Conservation (phyloP, 1,140 invertebrate species). For the Drosophila insularis region DNA sequence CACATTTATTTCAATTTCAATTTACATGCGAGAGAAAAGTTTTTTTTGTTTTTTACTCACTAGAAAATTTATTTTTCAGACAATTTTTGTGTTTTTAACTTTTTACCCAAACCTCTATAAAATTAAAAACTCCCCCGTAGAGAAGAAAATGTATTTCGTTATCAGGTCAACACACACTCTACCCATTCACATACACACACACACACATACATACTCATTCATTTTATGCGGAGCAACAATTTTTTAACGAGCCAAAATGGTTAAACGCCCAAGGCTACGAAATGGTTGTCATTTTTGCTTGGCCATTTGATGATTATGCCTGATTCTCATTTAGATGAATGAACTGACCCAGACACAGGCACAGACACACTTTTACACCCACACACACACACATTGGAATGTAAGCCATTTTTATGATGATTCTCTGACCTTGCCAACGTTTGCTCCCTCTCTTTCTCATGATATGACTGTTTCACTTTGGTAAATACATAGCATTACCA, state of each 20-base stretch:
- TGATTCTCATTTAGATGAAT: slow-evolving; percentile 78
- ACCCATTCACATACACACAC: background rate
- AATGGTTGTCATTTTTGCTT: slow-evolving; percentile 56
- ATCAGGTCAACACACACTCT: slow-evolving; percentile 1
- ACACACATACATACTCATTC: background rate
- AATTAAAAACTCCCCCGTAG: background rate
- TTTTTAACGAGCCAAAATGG: slow-evolving; percentile 12
- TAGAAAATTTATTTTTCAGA: background rate
- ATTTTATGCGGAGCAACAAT: slow-evolving; percentile 37
- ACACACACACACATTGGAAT: background rate
- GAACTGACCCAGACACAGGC: slow-evolving; percentile 35
- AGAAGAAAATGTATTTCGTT: background rate
- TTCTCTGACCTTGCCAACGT: background rate
- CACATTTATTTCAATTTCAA: slow-evolving; percentile 12
- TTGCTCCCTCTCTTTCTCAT: too few relatives aligned
- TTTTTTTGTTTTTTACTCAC: background rate
- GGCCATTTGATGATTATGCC: slow-evolving; percentile 69
- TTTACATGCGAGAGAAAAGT: background rate
- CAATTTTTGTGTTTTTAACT: background rate
- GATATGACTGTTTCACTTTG: background rate
- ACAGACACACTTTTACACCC: background rate
- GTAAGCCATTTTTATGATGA: background rate
- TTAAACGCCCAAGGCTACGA: slow-evolving; percentile 10
- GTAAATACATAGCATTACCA: slow-evolving; percentile 13
- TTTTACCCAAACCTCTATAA: background rate